These are phyloP conservation scores for Rhyacichthys aspro DNA, from an alignment of 2,797 vertebrate species.

Conservation along the genomic window DNA sequence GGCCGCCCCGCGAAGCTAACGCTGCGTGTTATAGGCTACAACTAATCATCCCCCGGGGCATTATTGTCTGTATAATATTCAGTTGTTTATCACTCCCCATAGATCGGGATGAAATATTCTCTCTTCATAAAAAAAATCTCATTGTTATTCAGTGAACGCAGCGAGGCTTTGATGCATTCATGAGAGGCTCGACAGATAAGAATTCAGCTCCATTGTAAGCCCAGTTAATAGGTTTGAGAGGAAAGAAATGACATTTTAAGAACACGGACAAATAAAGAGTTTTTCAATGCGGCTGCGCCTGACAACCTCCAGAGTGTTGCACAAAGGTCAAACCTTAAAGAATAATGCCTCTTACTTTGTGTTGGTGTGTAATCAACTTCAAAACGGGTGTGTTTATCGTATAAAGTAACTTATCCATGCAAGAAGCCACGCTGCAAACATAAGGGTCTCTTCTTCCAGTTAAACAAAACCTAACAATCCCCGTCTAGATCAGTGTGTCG, in stretches of 20 bases:
- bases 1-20: constrained; percentile 23
- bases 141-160: constrained; percentile 65
- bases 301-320: constrained; percentile 41
- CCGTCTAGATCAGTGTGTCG: no score
- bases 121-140: constrained; percentile 35
- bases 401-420: constrained; percentile 6
- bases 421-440: neutral
- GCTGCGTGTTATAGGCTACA: constrained; percentile 28
- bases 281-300: constrained; percentile 26
- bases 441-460: no score
- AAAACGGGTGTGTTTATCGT: constrained; percentile 23
- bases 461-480: no score
- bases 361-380: constrained; percentile 21
- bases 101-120: constrained; percentile 61
- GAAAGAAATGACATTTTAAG: constrained; percentile 69
- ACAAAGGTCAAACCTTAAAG: constrained; percentile 56
- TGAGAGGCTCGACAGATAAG: constrained; percentile 57
- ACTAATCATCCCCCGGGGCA: constrained; percentile 48
- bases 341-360: constrained; percentile 18
- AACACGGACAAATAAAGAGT: constrained; percentile 65
- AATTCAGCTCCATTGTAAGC: constrained; percentile 57
- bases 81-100: constrained; percentile 56
- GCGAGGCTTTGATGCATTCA: constrained; percentile 58
- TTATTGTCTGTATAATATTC: constrained; percentile 55
- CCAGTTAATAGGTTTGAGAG: constrained; percentile 58